Conservation (phyloP, 2,888 invertebrate species). For the Hoplodrina ambigua region DNA sequence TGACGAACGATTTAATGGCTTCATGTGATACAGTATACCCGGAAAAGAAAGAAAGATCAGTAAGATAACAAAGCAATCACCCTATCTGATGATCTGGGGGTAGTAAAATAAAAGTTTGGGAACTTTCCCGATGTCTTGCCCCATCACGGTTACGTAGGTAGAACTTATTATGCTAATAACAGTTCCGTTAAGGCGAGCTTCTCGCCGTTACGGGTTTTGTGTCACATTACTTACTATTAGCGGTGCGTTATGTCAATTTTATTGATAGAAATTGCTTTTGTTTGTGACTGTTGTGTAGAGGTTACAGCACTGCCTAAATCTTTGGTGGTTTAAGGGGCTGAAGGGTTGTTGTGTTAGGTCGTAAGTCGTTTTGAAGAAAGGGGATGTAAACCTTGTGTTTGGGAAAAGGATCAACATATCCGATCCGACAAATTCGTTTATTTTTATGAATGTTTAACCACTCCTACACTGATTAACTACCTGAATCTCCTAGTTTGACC, state of each 20-base stretch:
- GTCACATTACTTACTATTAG: constrained; percentile 55
- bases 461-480: too few relatives aligned
- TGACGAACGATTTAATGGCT: constrained; percentile 48
- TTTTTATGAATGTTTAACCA: too few relatives aligned
- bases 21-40: constrained; percentile 38
- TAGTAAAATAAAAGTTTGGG: constrained; percentile 53
- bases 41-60: constrained; percentile 47
- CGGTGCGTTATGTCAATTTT: constrained; percentile 32
- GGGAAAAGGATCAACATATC: constrained; percentile 1
- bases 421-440: neutral
- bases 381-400: constrained; percentile 4
- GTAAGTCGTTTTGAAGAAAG: constrained; percentile 5
- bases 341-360: constrained; percentile 16
- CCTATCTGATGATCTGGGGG: constrained; percentile 54
- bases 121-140: constrained; percentile 45
- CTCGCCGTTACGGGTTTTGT: constrained; percentile 38
- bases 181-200: constrained; percentile 30
- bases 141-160: constrained; percentile 36
- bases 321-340: constrained; percentile 5
- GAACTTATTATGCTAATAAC: constrained; percentile 57
- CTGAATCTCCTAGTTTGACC: neutral
- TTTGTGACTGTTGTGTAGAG: constrained; percentile 33
- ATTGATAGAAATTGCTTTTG: constrained; percentile 51
- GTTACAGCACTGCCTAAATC: constrained; percentile 15
- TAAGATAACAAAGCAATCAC: constrained; percentile 51